A percentile compares a stretch with the other conserved stretches of the same genome.
Evolutionary conservation across 1,140 invertebrate genomes (phyloP).

Genomic region (Ostrea denselamellosa): DNA sequence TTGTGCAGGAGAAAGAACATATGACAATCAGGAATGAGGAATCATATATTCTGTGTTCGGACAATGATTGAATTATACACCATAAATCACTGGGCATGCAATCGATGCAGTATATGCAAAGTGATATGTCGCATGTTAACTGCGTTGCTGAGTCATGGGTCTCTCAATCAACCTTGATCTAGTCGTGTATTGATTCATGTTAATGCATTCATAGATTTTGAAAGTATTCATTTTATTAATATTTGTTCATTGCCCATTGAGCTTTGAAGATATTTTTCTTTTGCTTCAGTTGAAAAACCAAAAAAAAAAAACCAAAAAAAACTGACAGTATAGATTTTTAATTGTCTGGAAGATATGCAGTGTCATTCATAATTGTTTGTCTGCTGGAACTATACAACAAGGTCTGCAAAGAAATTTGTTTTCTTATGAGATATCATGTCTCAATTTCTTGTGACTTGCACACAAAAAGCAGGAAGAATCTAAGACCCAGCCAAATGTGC

Average conservation of each 20-base stretch:
- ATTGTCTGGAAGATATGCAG: not conserved
- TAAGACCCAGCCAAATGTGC: not conserved
- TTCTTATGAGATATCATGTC: not conserved
- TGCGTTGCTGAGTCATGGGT: constrained; percentile 35
- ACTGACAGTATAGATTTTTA: not conserved
- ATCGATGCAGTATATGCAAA: constrained; percentile 36
- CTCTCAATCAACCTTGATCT: constrained; percentile 23
- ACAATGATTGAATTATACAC: constrained; percentile 29
- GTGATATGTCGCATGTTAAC: constrained; percentile 37
- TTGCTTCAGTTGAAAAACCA: not conserved
- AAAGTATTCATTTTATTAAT: constrained; percentile 24
- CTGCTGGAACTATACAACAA: not conserved
- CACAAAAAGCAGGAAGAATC: not conserved
- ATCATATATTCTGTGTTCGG: not conserved
- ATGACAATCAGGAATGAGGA: not conserved
- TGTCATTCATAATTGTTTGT: constrained; percentile 22
- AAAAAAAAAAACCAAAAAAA: too few species aligned
- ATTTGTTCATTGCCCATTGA: constrained; percentile 7
- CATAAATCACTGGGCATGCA: constrained; percentile 29
- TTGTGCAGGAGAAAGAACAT: not conserved
- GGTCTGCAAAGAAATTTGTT: not conserved
- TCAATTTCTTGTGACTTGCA: not conserved
- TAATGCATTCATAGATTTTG: constrained; percentile 36
- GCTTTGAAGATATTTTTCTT: not conserved
- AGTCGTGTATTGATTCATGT: constrained; percentile 32